Evolutionary conservation across 2,113 vertebrate genomes (phyloP), one percentile per base, ranked within the genome.

Genomic region (Dryoscopus gambensis): DNA sequence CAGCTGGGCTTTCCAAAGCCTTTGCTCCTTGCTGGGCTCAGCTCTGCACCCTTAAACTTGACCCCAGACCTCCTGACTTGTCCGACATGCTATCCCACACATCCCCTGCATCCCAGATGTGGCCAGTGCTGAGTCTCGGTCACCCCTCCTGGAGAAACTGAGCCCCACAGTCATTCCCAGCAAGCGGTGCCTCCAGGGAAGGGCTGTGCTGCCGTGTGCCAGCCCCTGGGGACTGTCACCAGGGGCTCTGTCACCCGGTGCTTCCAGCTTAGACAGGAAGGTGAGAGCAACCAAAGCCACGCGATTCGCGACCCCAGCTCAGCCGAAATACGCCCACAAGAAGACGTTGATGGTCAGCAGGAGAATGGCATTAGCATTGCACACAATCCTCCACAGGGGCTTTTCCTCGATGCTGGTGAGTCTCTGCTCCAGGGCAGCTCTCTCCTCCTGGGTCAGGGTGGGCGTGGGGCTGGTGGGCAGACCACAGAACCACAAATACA

Each of bases 251-350:
- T 44, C 55, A 74, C 39, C 73, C 1, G 1, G 0, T 1, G 1
- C 22, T 33, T 56, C 71, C 8, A 13, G 18, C 47, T 62, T 3
- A 6, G 46, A 14, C 35, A 17, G 21, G 23, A 70, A 37, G 53
- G 37, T 37, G 65, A 77, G 28, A 76, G 59, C 68, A 84, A 59
- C 24, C 71, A 47, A 80, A 91, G 60, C 60, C 68, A 55, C 4
- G 1, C 0, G 1, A 19, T 42, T 31, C 77, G 76, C 88, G 1
- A 40, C 4, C 39, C 67, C 44, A 30, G n/a, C 87, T 98, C 91
- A 98, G 40, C 98, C 98, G 5, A 99, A 99, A 81, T 99, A 99
- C 1, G 98, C 99, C 99, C 99, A 99, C 25, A 99, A 97, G 91
- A 99, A 99, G 50, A 99, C 87, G 20, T 99, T 99, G 60, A 98